A percentile compares a stretch with the other conserved stretches of the same genome.
phyloP scores from a whole-genome alignment of 2,888 invertebrate species.

The Phengaris alcon region DNA sequence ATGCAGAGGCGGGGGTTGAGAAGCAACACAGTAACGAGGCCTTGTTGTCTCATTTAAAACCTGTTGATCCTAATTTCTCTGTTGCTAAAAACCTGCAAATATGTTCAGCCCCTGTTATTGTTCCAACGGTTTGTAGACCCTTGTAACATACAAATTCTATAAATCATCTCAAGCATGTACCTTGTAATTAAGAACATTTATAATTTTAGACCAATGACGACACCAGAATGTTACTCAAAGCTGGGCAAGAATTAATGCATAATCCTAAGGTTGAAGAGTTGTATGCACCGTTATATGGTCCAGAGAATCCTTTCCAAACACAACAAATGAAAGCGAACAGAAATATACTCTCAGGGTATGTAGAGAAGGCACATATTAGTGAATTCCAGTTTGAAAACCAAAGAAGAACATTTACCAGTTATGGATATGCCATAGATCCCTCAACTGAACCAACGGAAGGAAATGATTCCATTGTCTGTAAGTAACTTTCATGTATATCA shows the following conservation, averaged over 20 bases:
- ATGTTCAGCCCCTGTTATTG: conserved; percentile 90
- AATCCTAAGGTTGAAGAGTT: conserved; percentile 98
- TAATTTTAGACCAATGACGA: conserved; percentile 83
- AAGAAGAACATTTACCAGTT: conserved; percentile 94
- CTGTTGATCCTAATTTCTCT: conserved; percentile 78
- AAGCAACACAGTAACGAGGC: conserved; percentile 63
- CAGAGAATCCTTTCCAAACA: conserved; percentile 95
- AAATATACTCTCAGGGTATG: conserved; percentile 95
- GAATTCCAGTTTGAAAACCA: conserved; percentile 99
- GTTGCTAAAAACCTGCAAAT: conserved; percentile 83
- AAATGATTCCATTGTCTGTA: conserved; percentile 72
- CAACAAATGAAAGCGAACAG: conserved; percentile 91
- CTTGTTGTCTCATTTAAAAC: conserved; percentile 75
- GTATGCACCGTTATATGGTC: conserved; percentile 94
- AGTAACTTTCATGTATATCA: conserved; percentile 38
- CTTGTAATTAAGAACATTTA: conserved; percentile 17
- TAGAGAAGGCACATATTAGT: conserved; percentile 96
- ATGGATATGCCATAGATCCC: conserved; percentile 97
- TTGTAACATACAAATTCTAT: neutral
- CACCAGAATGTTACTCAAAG: conserved; percentile 85
- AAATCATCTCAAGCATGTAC: neutral
- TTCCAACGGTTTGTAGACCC: conserved; percentile 82
- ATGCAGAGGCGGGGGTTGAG: conserved; percentile 59
- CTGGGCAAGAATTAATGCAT: conserved; percentile 89
- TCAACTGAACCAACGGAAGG: conserved; percentile 80